Base-by-base conservation (phyloP, 2,797 vertebrate species). In the Gymnocypris eckloni region DNA sequence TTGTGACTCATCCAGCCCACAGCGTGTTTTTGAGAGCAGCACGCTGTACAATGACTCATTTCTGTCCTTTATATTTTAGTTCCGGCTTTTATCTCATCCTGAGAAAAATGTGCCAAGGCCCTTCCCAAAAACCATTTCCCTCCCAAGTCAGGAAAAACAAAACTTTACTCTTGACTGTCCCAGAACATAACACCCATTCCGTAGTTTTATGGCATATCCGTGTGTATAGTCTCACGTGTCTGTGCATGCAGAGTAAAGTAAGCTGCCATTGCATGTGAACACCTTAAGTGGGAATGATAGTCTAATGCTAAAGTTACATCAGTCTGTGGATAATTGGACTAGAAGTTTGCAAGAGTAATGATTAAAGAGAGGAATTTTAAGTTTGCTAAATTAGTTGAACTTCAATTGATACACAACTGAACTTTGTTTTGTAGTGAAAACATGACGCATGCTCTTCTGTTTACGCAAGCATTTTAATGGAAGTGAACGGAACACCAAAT, bases 41-140 rank as follows among this genome's bases (percentile, higher is more conserved):
- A 54, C 25, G 6, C 39, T 77, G 71, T 84, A 87, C 86, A 84
- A 56, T 93, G 93, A 94, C 92, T 95, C 93, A 94, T 90, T 92
- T 79, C 12, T 72, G 28, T 52, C 79, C 16, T 45, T 64, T 56
- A 28, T 11, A 45, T 52, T 67, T 48, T 20, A 72, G 69, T 77
- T 78, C 52, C 12, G 8, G 28, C 45, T 75, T 83, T 86, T 70
- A 69, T 82, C 67, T 79, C 41, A 20, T 67, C 84, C 71, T 77
- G 39, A 69, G 13, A 76, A 77, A 69, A 67, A 41, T 20, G 4
- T 37, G 20, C n/a, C 50, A 37, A 22, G 13, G 79, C 54, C 52
- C 11, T 52, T 66, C 52, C n/a, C 39, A 45, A 77, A 81, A 78
- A 59, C 64, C 54, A 71, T 8, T 59, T n/a, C 33, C 50, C 37